Evolutionary conservation across 2,113 vertebrate species (phyloP), one percentile per base, ranked within the genome.

Genomic region (Anas platyrhynchos): DNA sequence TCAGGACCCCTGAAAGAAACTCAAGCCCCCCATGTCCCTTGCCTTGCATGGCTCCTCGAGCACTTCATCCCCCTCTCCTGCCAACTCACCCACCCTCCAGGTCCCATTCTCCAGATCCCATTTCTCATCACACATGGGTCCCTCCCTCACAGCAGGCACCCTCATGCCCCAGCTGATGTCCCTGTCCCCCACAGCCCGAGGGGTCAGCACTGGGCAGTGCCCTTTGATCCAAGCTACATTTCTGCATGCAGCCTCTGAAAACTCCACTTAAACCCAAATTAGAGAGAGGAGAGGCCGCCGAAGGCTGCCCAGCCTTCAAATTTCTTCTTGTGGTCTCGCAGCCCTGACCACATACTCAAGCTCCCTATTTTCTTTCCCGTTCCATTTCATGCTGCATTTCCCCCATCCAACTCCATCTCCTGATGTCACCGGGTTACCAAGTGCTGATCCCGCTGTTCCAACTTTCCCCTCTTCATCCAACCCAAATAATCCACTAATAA

Each of bases 121-220:
- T 26, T 1, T 73, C 71, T 2, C 75, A 18, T 72, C 76, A 36
- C 0, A 0, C 3, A 0, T 1, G 59, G 52, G 23, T 22, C 34
- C 12, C 2, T 6, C 26, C 32, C 2, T 1, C 4, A 10, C 32
- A 25, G 55, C 43, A 38, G 58, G 9, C 12, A 36, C 27, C 54
- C 61, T 17, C 25, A 1, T 0, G 5, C 7, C 38, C 63, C 21
- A 68, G 50, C 58, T 73, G 65, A 9, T 15, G 26, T 21, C 25
- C 16, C 21, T 41, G 32, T 4, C 50, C 23, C 7, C 7, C 0
- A 0, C 2, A 31, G 16, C 8, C 77, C 7, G 58, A 88, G 76
- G 13, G 13, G 44, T 32, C 75, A 34, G 50, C 74, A 16, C 72
- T 50, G 7, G 14, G 72, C 82, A 80, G 48, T 1, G 79, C 91